phyloP scores from a whole-genome alignment of 2,888 invertebrate genomes.

The Empis livida region DNA sequence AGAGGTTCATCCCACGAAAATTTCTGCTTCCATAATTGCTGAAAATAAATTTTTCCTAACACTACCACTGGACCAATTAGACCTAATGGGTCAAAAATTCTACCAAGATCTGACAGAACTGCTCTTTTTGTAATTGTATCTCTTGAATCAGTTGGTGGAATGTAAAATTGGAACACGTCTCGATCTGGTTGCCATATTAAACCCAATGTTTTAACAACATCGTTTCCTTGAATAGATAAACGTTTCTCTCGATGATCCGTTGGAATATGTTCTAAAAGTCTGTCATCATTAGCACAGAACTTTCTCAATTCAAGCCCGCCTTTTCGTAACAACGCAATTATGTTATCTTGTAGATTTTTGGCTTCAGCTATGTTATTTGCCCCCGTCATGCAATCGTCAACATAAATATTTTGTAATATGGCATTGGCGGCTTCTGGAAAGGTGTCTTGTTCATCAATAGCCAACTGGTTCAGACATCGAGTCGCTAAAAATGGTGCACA shows the following conservation, averaged over 20 bases:
- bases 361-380: constrained; percentile 9
- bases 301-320: constrained; percentile 11
- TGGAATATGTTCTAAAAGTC: constrained; percentile 5
- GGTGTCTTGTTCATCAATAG: constrained; percentile 3
- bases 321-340: constrained; percentile 5
- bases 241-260: constrained; percentile 4
- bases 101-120: constrained; percentile 3
- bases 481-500: constrained; percentile 15
- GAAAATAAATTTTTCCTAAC: constrained; percentile 1
- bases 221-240: neutral
- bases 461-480: constrained; percentile 11
- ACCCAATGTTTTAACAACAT: constrained; percentile 8
- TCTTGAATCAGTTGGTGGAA: neutral
- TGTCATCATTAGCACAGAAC: constrained; percentile 10
- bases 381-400: constrained; percentile 15
- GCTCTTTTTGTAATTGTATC: neutral
- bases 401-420: constrained; percentile 11
- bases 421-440: constrained; percentile 11
- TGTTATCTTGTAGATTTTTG: constrained; percentile 5
- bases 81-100: constrained; percentile 7
- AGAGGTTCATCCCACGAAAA: neutral
- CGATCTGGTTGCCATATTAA: constrained; percentile 6
- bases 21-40: constrained; percentile 4
- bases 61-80: constrained; percentile 4
- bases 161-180: constrained; percentile 3